phyloP scores from a whole-genome alignment of 2,888 invertebrate species.

The Idaea biselata region DNA sequence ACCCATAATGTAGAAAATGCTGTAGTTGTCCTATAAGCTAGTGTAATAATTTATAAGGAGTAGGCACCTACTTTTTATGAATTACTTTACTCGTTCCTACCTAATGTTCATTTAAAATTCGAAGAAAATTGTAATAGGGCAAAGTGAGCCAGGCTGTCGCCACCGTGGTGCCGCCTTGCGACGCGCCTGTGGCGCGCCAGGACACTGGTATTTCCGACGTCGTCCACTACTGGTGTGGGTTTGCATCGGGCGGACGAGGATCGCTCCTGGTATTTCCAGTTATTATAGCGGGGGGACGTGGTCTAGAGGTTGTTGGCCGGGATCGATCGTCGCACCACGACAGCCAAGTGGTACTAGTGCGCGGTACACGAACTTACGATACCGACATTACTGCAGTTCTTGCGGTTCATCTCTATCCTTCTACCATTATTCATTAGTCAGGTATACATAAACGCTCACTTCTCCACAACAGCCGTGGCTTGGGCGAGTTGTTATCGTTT shows the following conservation, averaged over 20 bases:
- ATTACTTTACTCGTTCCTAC: too few relatives aligned
- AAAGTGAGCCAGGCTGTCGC: not conserved
- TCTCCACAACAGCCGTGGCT: constrained; percentile 11
- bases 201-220: constrained; percentile 66
- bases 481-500: constrained; percentile 14
- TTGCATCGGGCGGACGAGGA: constrained; percentile 47
- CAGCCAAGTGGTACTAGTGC: constrained; percentile 58
- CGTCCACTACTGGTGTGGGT: constrained; percentile 31
- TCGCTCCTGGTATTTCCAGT: constrained; percentile 74
- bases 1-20: not conserved
- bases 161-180: not conserved
- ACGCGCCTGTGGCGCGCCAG: constrained; percentile 55
- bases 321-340: constrained; percentile 69
- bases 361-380: constrained; percentile 54
- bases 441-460: constrained; percentile 13
- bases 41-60: not conserved
- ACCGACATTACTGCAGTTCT: constrained; percentile 57
- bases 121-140: not conserved
- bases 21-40: not conserved
- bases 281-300: constrained; percentile 67
- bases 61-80: too few relatives aligned
- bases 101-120: not conserved
- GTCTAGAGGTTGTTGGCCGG: constrained; percentile 73
- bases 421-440: constrained; percentile 27
- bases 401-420: constrained; percentile 32